Percentiles rank a stretch among this genome's conserved stretches.
These are phyloP conservation scores for Actinostola sp. DNA, from an alignment of 92 coral and sea anemone species.

Conservation along the genomic window DNA sequence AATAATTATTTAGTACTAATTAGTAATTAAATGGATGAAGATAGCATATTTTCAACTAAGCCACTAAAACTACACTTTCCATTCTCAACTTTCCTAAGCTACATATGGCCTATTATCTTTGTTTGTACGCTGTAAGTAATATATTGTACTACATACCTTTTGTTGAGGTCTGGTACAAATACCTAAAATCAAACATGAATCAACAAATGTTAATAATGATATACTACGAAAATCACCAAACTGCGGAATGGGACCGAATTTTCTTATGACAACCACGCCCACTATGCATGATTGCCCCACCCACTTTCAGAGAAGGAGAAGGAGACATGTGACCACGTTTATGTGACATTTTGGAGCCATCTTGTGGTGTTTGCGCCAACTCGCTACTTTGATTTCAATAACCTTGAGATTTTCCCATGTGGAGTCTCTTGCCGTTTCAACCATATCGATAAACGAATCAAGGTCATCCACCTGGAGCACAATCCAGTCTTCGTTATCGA, in stretches of 20 bases:
- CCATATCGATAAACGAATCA: slow-evolving; percentile 50
- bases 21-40: too few species aligned
- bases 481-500: slow-evolving; percentile 42
- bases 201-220: background rate
- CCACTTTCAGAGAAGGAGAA: too few species aligned
- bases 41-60: too few species aligned
- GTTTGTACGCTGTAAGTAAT: too few species aligned
- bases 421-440: slow-evolving; percentile 30
- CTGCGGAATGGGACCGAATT: too few species aligned
- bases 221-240: too few species aligned
- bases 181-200: slow-evolving; percentile 15
- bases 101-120: too few species aligned
- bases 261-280: too few species aligned
- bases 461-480: slow-evolving; percentile 36
- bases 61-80: background rate
- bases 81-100: too few species aligned
- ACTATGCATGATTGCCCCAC: too few species aligned
- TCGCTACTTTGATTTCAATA: slow-evolving; percentile 39
- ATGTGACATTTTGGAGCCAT: slow-evolving; percentile 16
- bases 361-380: slow-evolving; percentile 15
- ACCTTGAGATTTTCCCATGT: slow-evolving; percentile 43
- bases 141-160: background rate
- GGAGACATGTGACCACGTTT: slow-evolving; percentile 30
- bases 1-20: too few species aligned
- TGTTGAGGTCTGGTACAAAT: slow-evolving; percentile 44